These are phyloP conservation scores for Tryphoninae sp. DNA, from an alignment of 2,888 invertebrate genomes.

Conservation along the genomic window DNA sequence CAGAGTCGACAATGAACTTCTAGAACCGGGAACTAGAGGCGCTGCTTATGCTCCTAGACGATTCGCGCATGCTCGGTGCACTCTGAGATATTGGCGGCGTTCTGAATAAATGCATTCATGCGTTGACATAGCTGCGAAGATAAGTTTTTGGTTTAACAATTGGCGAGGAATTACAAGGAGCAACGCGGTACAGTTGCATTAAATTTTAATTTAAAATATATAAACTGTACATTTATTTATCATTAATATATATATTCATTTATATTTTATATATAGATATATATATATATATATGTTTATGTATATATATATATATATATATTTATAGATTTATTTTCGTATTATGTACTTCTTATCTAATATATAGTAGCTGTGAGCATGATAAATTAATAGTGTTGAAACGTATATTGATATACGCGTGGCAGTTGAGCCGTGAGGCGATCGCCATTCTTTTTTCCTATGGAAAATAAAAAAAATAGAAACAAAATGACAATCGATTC, in stretches of 20 bases:
- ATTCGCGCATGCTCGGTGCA: conserved; percentile 13
- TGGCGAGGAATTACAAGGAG: conserved; percentile 4
- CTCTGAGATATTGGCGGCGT: background rate
- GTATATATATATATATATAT: conserved; percentile 73
- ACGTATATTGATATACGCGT: conserved; percentile 70
- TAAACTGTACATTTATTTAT: conserved; percentile 81
- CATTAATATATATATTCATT: conserved; percentile 78
- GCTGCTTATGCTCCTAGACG: background rate
- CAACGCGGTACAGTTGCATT: conserved; percentile 73
- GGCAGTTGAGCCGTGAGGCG: conserved; percentile 75
- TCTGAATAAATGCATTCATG: background rate
- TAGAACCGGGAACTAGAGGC: background rate
- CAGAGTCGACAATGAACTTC: conserved; percentile 21
- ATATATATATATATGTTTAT: conserved; percentile 73
- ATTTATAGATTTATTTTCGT: conserved; percentile 64
- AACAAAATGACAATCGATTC: conserved; percentile 25
- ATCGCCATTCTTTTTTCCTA: conserved; percentile 63
- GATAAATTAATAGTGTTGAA: conserved; percentile 77
- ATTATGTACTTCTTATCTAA: conserved; percentile 64
- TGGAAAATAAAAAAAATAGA: conserved; percentile 59
- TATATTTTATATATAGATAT: conserved; percentile 72
- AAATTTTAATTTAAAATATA: conserved; percentile 82
- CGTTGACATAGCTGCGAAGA: background rate
- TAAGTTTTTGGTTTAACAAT: background rate
- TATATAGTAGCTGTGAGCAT: conserved; percentile 77